Evolutionary conservation across 2,797 vertebrate species (phyloP).

Genomic region (Thunnus albacares): DNA sequence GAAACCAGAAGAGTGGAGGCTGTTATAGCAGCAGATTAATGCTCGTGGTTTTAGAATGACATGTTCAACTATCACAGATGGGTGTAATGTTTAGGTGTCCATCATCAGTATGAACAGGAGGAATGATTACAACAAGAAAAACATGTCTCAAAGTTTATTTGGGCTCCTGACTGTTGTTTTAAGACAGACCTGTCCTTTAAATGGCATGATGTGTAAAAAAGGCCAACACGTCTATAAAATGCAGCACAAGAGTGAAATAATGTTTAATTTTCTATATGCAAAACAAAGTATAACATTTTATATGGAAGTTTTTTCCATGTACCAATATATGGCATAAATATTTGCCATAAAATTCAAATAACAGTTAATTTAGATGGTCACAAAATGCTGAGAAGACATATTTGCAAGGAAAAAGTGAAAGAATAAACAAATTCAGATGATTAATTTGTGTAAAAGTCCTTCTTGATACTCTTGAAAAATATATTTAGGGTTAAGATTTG

Average conservation of each 20-base stretch:
- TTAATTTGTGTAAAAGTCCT: too few relatives aligned
- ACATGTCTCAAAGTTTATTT: neutral
- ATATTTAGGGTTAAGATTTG: too few relatives aligned
- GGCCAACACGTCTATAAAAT: neutral
- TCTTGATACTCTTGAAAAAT: too few relatives aligned
- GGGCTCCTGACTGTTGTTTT: too few relatives aligned
- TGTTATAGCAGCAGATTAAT: neutral
- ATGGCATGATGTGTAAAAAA: neutral
- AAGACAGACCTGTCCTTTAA: neutral
- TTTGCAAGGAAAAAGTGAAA: neutral
- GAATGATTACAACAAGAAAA: neutral
- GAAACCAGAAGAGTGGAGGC: neutral
- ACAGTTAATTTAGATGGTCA: neutral
- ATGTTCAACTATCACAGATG: too few relatives aligned
- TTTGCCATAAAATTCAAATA: neutral
- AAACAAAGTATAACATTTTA: neutral
- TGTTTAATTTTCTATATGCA: neutral
- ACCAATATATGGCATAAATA: neutral
- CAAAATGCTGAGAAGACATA: too few relatives aligned
- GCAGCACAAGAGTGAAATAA: neutral
- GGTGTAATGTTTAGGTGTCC: neutral
- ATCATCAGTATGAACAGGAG: neutral
- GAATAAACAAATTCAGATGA: neutral
- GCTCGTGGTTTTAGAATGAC: neutral
- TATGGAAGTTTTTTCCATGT: neutral